Conservation (phyloP, 2,797 vertebrate species). For the Botia kubotai region DNA sequence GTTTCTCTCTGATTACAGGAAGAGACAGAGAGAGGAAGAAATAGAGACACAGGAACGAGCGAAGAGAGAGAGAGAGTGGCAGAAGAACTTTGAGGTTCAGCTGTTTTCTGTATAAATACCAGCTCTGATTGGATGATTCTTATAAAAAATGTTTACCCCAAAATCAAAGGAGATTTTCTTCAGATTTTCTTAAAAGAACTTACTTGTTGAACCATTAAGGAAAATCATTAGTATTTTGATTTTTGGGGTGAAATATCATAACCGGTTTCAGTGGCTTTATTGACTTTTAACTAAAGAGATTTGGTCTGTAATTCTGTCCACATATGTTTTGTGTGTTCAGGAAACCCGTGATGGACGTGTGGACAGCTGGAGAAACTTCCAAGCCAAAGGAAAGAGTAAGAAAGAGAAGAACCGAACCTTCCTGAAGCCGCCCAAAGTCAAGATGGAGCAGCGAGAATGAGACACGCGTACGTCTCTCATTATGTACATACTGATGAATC, state of each 20-base stretch:
- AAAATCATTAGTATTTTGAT: too few species aligned
- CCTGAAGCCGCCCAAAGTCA: constrained; percentile 98
- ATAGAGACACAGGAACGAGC: constrained; percentile 94
- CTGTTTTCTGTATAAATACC: not conserved
- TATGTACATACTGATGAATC: constrained; percentile 57
- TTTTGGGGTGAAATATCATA: too few species aligned
- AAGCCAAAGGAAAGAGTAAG: constrained; percentile 91
- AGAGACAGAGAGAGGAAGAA: constrained; percentile 96
- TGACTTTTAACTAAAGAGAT: too few species aligned
- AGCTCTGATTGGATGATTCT: too few species aligned
- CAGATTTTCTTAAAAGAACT: too few species aligned
- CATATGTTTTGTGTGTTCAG: constrained; percentile 66
- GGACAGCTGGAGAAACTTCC: constrained; percentile 97
- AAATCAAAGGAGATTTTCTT: constrained; percentile 73
- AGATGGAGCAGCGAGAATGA: constrained; percentile 99
- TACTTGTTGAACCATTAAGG: too few species aligned
- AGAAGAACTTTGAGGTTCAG: constrained; percentile 97
- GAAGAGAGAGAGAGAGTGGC: constrained; percentile 96
- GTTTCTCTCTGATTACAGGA: not conserved
- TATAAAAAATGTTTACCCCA: too few species aligned
- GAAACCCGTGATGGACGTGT: constrained; percentile 97
- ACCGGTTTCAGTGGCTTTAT: too few species aligned
- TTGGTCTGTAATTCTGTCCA: too few species aligned
- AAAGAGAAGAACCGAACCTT: constrained; percentile 96
- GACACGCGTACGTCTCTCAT: not conserved